Conservation (phyloP, 2,888 invertebrate species). For the Plutella xylostella region DNA sequence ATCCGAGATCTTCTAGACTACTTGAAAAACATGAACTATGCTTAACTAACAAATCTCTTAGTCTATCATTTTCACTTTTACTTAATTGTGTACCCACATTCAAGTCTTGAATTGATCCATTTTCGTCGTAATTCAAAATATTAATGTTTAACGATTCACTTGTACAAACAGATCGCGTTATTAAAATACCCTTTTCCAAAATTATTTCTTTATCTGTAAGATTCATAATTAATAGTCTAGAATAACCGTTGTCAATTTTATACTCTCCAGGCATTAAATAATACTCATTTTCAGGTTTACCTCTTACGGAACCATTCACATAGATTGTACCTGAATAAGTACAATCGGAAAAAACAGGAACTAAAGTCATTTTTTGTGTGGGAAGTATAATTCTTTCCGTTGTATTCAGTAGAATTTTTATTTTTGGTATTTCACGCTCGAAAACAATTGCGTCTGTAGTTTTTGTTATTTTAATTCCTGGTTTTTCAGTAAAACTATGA, state of each 20-base stretch:
- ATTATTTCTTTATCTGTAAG: neutral
- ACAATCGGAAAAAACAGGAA: neutral
- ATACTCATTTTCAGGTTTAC: neutral
- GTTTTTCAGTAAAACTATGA: slow-evolving; percentile 20
- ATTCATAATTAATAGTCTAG: neutral
- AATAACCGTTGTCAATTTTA: neutral
- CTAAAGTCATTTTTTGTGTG: neutral
- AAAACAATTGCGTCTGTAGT: slow-evolving; percentile 9
- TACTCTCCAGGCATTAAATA: slow-evolving; percentile 4
- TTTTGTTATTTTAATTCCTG: slow-evolving; percentile 18
- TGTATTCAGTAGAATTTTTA: neutral
- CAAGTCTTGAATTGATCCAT: neutral
- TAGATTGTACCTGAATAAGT: neutral
- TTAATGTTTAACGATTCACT: neutral
- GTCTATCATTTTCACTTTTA: neutral
- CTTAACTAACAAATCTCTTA: neutral
- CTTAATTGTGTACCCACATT: neutral
- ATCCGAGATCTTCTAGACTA: slow-evolving; percentile 2
- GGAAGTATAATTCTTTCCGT: neutral
- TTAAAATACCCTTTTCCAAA: neutral
- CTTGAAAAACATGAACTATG: slow-evolving; percentile 1
- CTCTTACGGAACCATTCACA: neutral
- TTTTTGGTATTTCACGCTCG: neutral
- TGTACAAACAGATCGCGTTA: neutral
- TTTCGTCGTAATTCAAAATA: neutral